Base-by-base conservation (phyloP, 2,888 invertebrate species). In the Atethmia centrago region DNA sequence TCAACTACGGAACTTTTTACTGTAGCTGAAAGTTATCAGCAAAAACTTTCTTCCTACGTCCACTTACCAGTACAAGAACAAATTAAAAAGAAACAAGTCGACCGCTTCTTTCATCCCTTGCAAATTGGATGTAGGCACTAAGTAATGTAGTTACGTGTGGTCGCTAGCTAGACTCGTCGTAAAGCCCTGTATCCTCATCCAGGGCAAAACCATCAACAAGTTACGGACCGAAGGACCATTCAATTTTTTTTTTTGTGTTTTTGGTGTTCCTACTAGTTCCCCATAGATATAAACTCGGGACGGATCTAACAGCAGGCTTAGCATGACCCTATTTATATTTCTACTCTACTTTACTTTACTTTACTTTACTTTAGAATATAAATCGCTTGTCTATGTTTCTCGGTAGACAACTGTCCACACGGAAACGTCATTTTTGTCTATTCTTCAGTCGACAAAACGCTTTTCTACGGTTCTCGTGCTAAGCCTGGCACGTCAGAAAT, bases 11-110 rank as follows among this genome's bases (percentile, higher is more conserved):
- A 79, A 63, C 51, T 79, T 77, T 62, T 62, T 79, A 65, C 49
- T 36, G 53, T 25, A 64, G 31, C 72, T 72, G 51, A 64, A 79
- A 65, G 49, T 73, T 61, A 73, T 28, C 55, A 51, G 42, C 25
- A 73, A 80, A 65, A 76, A 79, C 19, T 66, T 77, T 14, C 40
- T 45, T 53, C 47, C 28, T 47, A 25, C 49, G 45, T 67, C 63
- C 61, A 65, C 55, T 69, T 74, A 40, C n/a, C 51, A 58, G 42
- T 67, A 63, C 47, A 19, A 76, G 68, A 61, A 68, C 47, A 72
- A 82, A 80, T 78, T 82, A 66, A 82, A 82, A 78, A 78, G 47
- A 72, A 77, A 77, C 67, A 62, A 53, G 21, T 42, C 47, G 59
- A 55, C 72, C 55, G 36, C 58, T 73, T 53, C 65, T 80, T 83